Evolutionary conservation across 2,797 vertebrate genomes (phyloP), one percentile per base, ranked within the genome.

Genomic region (Cryptoprocta ferox): DNA sequence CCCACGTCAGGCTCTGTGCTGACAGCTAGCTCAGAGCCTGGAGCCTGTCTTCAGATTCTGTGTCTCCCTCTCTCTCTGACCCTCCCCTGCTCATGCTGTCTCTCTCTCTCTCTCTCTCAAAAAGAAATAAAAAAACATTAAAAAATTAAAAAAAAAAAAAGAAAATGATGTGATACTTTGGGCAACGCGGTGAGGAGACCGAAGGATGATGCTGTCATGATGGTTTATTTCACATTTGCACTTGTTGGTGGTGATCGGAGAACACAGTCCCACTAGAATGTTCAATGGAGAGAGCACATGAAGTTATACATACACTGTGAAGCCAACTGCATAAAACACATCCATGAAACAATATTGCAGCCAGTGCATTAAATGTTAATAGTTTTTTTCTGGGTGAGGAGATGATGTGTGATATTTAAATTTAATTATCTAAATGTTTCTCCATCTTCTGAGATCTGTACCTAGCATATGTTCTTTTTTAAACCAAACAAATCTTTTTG

Each of bases 391-490:
- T 65, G 66, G 84, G 6, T 70, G 18, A 50, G 89, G 19, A 30
- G 13, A 6, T 53, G 66, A 71, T 56, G 59, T 56, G 24, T 92
- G 35, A n/a, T 56, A 63, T 68, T 92, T 95, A 85, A 82, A 73
- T 92, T 83, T 94, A 56, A 39, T 80, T 24, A 75, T 82, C 42
- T 61, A 14, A 30, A 30, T 35, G 82, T 78, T 53, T 89, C 39
- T 87, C 50, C 66, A 9, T 89, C 35, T 86, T 82, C 37, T 79
- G 78, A 76, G 80, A 89, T 75, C 63, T 90, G 3, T 91, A 87
- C 78, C 66, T 37, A 70, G 24, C 45, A 19, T 63, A 19, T 66
- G n/a, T 71, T 70, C n/a, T 89, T 79, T 91, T 63, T n/a, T 37
- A 87, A 56, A 45, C 50, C 39, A 71, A 76, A 26, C n/a, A 73